Base-by-base conservation (phyloP, 2,888 invertebrate species). In the Limnephilus rhombicus region DNA sequence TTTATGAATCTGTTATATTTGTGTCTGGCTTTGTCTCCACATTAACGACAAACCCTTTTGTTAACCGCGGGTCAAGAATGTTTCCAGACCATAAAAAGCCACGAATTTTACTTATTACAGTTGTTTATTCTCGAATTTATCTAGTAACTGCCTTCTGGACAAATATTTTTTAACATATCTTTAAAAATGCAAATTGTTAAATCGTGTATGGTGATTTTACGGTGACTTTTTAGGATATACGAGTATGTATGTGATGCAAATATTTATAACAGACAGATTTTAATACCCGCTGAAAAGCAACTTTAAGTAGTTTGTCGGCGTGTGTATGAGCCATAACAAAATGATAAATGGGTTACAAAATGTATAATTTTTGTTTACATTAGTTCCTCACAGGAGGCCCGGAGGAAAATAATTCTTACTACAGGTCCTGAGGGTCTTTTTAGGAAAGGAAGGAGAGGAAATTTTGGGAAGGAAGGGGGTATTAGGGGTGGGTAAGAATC, bases 1-100 rank as follows among this genome's bases (percentile, higher is more conserved):
- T 49, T 49, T 49, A n/a, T 45, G n/a, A 49, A 86, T 86, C 86
- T 86, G 49, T 49, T 37, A 53, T 53, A 68, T 68, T 24, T 68
- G n/a, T 68, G 68, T 24, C 68, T 24, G 11, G 15, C 86, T 86
- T 45, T 86, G 45, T 86, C 45, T 24, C 86, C 45, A 86, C 41
- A 86, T 86, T 45, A 86, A 86, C 45, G 45, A 45, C 86, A 37
- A 37, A 86, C 86, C 86, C 86, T 45, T 85, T 86, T 86, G 86
- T 86, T 41, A 29, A 15, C 86, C 49, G 24, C 68, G 68, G 68
- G 68, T 68, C 68, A 68, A 45, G 29, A 49, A 86, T 86, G 86
- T 45, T 45, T 41, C 45, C 49, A 86, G n/a, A 13, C n/a, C n/a
- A 24, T 41, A 86, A 41, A 86, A 86, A 86, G 86, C n/a, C 2